Evolutionary conservation across 1,140 invertebrate genomes (phyloP).

Genomic region (Acarapis woodi): DNA sequence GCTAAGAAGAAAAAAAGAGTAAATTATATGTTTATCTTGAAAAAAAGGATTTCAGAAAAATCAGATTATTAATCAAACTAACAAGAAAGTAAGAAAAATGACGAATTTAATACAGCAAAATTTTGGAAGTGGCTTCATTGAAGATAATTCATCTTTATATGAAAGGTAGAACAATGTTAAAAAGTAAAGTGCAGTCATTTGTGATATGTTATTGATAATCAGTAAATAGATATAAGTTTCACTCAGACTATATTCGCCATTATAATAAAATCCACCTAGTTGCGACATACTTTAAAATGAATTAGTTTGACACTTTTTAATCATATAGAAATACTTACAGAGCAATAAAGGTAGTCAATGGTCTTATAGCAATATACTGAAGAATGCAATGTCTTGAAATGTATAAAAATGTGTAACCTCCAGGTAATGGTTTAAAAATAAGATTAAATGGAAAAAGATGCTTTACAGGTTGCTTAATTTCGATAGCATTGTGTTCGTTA

Average conservation of each 20-base stretch:
- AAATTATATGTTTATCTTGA: too few species aligned
- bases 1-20: too few species aligned
- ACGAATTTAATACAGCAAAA: conserved; percentile 95
- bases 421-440: conserved; percentile 17
- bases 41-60: too few species aligned
- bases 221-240: conserved; percentile 63
- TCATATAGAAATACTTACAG: conserved; percentile 29
- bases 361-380: conserved; percentile 67
- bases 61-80: conserved; percentile 31
- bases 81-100: conserved; percentile 94
- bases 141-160: conserved; percentile 48
- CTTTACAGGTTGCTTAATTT: conserved; percentile 44
- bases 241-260: conserved; percentile 54
- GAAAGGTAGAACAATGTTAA: conserved; percentile 74
- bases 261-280: conserved; percentile 49
- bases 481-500: conserved; percentile 42
- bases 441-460: conserved; percentile 14
- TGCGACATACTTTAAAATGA: conserved; percentile 42
- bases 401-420: conserved; percentile 40
- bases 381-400: conserved; percentile 84
- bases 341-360: conserved; percentile 55
- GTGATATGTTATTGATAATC: conserved; percentile 69
- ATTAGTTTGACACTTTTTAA: conserved; percentile 7
- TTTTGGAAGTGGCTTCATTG: conserved; percentile 75
- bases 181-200: conserved; percentile 82